phyloP scores from a whole-genome alignment of 1,140 invertebrate species.

The Sarcophaga bullata region DNA sequence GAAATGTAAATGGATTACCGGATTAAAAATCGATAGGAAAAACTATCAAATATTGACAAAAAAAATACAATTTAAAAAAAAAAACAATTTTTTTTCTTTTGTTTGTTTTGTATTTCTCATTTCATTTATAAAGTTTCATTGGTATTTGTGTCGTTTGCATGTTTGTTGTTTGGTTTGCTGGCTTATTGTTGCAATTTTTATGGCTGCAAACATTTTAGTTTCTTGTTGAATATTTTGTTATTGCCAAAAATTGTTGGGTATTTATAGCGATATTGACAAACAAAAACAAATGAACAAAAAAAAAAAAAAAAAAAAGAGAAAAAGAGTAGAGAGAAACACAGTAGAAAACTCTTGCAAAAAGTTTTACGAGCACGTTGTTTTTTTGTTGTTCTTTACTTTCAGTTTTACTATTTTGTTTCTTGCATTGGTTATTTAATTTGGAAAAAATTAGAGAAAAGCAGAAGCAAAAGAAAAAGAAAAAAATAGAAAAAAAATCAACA shows the following conservation, averaged over 20 bases:
- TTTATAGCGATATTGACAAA: slow-evolving; percentile 1
- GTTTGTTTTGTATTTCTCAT: too few species aligned
- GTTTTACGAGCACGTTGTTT: neutral
- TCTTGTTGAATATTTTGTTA: neutral
- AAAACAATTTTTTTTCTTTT: too few species aligned
- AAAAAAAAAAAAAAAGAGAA: neutral
- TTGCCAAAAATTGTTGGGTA: neutral
- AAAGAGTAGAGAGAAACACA: neutral
- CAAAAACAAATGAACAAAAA: neutral
- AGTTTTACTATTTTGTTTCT: slow-evolving; percentile 20
- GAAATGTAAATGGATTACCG: too few species aligned
- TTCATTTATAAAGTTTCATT: too few species aligned
- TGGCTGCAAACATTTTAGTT: neutral
- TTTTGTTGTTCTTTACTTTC: too few species aligned
- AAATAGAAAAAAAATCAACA: too few species aligned
- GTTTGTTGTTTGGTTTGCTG: too few species aligned
- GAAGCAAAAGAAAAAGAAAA: neutral
- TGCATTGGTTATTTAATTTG: slow-evolving; percentile 34
- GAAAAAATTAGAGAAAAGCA: slow-evolving; percentile 29
- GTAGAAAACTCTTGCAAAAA: slow-evolving; percentile 15
- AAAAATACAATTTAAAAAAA: too few species aligned
- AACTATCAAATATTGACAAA: too few species aligned
- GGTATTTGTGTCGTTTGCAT: too few species aligned
- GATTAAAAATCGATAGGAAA: neutral
- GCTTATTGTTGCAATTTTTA: neutral